Evolutionary conservation across 2,113 vertebrate species (phyloP), one percentile per base, ranked within the genome.

Genomic region (Alligator sinensis): DNA sequence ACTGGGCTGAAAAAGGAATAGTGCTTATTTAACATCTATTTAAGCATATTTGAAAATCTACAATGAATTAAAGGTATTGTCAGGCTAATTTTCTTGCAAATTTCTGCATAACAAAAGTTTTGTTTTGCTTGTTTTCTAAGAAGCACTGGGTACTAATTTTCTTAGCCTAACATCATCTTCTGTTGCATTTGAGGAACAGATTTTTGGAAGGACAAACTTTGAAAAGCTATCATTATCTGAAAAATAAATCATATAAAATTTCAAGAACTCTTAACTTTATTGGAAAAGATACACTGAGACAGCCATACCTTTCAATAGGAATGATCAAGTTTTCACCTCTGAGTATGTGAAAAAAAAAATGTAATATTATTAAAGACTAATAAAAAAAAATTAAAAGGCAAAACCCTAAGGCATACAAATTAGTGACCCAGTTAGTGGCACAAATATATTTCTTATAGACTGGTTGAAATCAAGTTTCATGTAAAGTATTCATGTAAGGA

Each of bases 361-460:
- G 77, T 74, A 12, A 11, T n/a, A 28, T 25, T 80, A 63, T 80
- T 59, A 77, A 47, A 47, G 38, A 75, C 55, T 86, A 76, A n/a
- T 12, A 3, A 59, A 47, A 22, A 25, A 72, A 78, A 47, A 24
- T 25, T 6, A 19, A 91, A 3, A 14, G 62, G 4, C 6, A 14
- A 7, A 25, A 5, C 13, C 25, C 61, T 2, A 11, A 64, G 2
- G 4, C 10, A 75, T 1, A 4, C 18, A 82, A 64, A 70, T 60
- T 34, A 75, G 60, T 25, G 4, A 24, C 12, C 47, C 10, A 22
- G 3, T 5, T 30, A 47, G 54, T 66, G 57, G 3, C 0, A 63
- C 2, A 19, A 59, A 10, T 3, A 19, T 1, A 1, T 8, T 58
- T n/a, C 25, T 54, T 74, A 17, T 10, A 13, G 9, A 2, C 3